Base-by-base conservation (phyloP, 2,797 vertebrate genomes). In the Thalassophryne amazonica region DNA sequence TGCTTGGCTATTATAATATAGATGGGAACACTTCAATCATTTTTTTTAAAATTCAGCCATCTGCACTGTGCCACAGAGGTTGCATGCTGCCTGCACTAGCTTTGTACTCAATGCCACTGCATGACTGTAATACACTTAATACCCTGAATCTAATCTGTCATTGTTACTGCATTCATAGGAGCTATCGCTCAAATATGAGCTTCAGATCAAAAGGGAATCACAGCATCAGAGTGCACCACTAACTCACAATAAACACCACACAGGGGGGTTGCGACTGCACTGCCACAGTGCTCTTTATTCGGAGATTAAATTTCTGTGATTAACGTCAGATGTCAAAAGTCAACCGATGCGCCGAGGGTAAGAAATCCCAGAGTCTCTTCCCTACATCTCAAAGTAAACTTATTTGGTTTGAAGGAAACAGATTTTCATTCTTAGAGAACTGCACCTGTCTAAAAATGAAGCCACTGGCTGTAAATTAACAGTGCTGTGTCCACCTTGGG, bases 251-350 rank as follows among this genome's bases (percentile, higher is more conserved):
- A 19, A 49, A 63, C 45, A 49, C 24, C 21, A 25, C 37, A 51
- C 34, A 25, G 54, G 41, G 24, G 14, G 45, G 67, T 60, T 51
- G 54, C 56, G 58, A 67, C 56, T 53, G 50, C 4, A 13, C 40
- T 55, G 43, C 30, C 52, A 62, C 42, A 19, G 38, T 51, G 38
- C 55, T 69, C 41, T 66, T 61, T 17, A 52, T 28, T 6, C 42
- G 48, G 17, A 81, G 73, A 62, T 76, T 69, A 78, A 48, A 54
- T 53, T 27, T 64, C 16, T 12, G 43, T 70, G 60, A 82, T 77
- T 65, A 73, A 68, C 68, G 50, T 36, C 50, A 56, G 70, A 70
- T 60, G 51, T 25, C 73, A 39, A 59, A 65, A 69, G 52, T 48
- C 63, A 63, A 16, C 41, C 32, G 23, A 52, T 53, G 42, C 15